Evolutionary conservation across 2,888 invertebrate genomes (phyloP), one percentile per base, ranked within the genome.

Genomic region (Drosophila kanekoi): DNA sequence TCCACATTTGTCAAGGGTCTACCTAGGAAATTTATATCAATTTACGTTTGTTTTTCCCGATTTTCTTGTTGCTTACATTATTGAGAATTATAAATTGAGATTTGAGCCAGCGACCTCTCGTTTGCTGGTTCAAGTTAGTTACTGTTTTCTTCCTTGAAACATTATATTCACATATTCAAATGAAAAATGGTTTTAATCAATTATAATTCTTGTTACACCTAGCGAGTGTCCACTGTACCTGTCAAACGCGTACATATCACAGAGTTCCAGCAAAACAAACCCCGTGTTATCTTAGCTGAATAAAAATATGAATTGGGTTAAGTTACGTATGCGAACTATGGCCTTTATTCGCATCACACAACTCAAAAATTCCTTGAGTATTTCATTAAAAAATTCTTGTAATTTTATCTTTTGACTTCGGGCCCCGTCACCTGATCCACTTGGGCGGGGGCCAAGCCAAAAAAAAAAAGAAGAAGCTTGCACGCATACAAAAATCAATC

Each of bases 401-500:
- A 44, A 68, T 70, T 58, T 77, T 68, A 81, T 76, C 63, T 57
- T 43, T 66, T 35, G 13, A 10, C 35, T 9, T 10, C 13, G 18
- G 23, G 23, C 16, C 28, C 10, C 33, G 32, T 28, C 58, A 68
- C 70, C 74, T 73, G 53, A 56, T 28, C 28, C 28, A 28, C 28
- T 28, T 28, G 28, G 28, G 23, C 23, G 23, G 23, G 23, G 45
- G 32, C 49, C 48, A 37, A 14, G 18, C 38, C 35, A 11, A 18
- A 3, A 23, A 38, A 16, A 61, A 14, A n/a, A 20, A 20, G 10
- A 43, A 52, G 23, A 35, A 49, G 51, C 53, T 54, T 52, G 35
- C 57, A 58, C 56, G 71, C 77, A 83, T 85, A 81, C 60, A 79
- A 82, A 85, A 86, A 86, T 85, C 85, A 85, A 85, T 87, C 85